A percentile compares a stretch with the other conserved stretches of the same genome.
Evolutionary conservation across 2,888 invertebrate species (phyloP).

Genomic region (Lordiphosa andalusiaca): DNA sequence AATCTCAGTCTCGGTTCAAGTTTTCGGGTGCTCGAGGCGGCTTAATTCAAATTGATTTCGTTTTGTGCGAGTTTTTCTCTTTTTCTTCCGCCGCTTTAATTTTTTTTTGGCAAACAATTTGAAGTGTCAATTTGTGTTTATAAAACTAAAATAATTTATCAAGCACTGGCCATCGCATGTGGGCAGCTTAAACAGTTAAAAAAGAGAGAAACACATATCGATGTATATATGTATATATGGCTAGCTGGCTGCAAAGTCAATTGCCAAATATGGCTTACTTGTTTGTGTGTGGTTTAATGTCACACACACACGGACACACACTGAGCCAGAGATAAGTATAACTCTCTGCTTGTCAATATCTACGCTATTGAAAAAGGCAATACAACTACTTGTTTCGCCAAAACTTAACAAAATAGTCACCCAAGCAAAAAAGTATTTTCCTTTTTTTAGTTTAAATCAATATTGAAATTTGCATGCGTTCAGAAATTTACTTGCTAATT

Average conservation of each 20-base stretch:
- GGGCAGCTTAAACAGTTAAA: conserved; percentile 66
- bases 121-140: conserved; percentile 72
- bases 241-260: conserved; percentile 71
- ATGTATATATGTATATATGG: conserved; percentile 7
- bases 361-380: conserved; percentile 70
- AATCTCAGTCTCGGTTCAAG: conserved; percentile 5
- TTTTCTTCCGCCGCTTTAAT: background rate
- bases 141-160: conserved; percentile 69
- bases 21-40: conserved; percentile 21
- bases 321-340: conserved; percentile 43
- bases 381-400: conserved; percentile 72
- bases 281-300: conserved; percentile 69
- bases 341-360: conserved; percentile 66
- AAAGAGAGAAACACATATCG: conserved; percentile 16
- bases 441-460: conserved; percentile 34
- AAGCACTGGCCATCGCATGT: conserved; percentile 55
- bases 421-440: conserved; percentile 35
- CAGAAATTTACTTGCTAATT: conserved; percentile 56
- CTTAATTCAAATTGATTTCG: conserved; percentile 65
- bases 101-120: conserved; percentile 62
- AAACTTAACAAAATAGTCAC: conserved; percentile 59
- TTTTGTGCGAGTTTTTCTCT: conserved; percentile 24
- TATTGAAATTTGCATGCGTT: conserved; percentile 44
- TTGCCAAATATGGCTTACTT: conserved; percentile 75
- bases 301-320: conserved; percentile 28